Evolutionary conservation across 1,140 invertebrate species (phyloP), one percentile per base, ranked within the genome.

Genomic region (Leptinotarsa texana): DNA sequence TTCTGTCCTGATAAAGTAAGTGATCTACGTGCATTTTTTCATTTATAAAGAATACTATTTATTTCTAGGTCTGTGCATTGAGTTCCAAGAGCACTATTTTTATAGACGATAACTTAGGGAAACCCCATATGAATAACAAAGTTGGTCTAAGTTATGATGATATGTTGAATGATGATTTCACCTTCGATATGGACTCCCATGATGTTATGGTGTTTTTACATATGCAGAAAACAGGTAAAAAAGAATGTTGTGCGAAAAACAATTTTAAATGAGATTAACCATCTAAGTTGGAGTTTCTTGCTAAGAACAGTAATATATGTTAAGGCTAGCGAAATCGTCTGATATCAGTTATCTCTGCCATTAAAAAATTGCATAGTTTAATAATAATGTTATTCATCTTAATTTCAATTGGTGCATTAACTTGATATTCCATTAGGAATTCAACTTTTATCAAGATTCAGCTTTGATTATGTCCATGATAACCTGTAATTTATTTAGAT

Each of bases 171-270:
- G 93, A 95, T 84, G 93, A 94, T 84, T 94, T 94, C 85, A 90
- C 92, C 78, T 96, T 96, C 86, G 93, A 96, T 84, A 93, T 97
- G 83, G 92, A 95, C 83, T 93, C 92, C 8, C 92, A 95, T 80
- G 98, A 99, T 88, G 97, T 99, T 21, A 94, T 99, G 88, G 97
- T 99, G 21, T 99, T 99, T 86, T 87, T 99, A 63, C 98, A 99
- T 84, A 98, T 99, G 86, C 98, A 99, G 87, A 99, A 99, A 86
- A 96, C 94, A 78, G 94, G 94, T 84, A 76, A 83, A 80, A 81
- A 62, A 62, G 33, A 42, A 42, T 42, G 33, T 42, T 42, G 11
- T 0, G 0, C 8, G 33, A 42, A 42, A 42, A 42, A 8, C 33
- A 42, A 42, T 42, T 42, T 42, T 11, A 11, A 42, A 42, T 3